Conservation (phyloP, 37 sponge, comb jelly and placozoan species). For the Dysidea cf. avara region DNA sequence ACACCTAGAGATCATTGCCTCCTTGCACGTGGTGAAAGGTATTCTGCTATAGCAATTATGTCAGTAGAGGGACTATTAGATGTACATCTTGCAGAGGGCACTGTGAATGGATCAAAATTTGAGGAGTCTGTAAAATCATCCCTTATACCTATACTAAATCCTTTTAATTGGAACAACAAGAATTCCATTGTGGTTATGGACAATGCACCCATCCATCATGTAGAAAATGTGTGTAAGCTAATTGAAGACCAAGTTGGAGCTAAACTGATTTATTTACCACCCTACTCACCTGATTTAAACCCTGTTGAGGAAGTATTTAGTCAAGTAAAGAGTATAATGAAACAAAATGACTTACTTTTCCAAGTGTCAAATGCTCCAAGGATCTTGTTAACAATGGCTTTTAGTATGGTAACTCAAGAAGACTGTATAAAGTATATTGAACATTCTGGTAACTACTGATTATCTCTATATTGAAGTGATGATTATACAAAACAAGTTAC, state of each 20-base stretch:
- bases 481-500: no score
- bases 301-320: slow-evolving; percentile 32
- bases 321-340: slow-evolving; percentile 34
- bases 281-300: slow-evolving; percentile 35
- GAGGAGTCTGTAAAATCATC: not conserved
- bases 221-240: slow-evolving; percentile 1
- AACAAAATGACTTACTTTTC: slow-evolving; percentile 25
- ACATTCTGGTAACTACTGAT: slow-evolving; percentile 18
- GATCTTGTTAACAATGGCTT: slow-evolving; percentile 26
- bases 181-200: slow-evolving; percentile 23
- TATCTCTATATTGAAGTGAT: no score
- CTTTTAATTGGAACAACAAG: slow-evolving; percentile 12
- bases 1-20: slow-evolving; percentile 19
- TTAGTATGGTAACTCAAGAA: slow-evolving; percentile 9
- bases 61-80: slow-evolving; percentile 20
- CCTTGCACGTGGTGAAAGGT: slow-evolving; percentile 10
- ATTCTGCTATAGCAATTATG: slow-evolving; percentile 31
- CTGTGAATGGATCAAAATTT: slow-evolving; percentile 15
- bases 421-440: slow-evolving; percentile 25
- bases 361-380: slow-evolving; percentile 26
- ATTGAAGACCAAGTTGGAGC: slow-evolving; percentile 16
- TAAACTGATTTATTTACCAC: slow-evolving; percentile 17
- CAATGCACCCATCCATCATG: slow-evolving; percentile 34
- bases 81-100: slow-evolving; percentile 9
- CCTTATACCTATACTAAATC: not conserved